Evolutionary conservation across 2,113 vertebrate genomes (phyloP), one percentile per base, ranked within the genome.

Genomic region (Sturnira hondurensis): DNA sequence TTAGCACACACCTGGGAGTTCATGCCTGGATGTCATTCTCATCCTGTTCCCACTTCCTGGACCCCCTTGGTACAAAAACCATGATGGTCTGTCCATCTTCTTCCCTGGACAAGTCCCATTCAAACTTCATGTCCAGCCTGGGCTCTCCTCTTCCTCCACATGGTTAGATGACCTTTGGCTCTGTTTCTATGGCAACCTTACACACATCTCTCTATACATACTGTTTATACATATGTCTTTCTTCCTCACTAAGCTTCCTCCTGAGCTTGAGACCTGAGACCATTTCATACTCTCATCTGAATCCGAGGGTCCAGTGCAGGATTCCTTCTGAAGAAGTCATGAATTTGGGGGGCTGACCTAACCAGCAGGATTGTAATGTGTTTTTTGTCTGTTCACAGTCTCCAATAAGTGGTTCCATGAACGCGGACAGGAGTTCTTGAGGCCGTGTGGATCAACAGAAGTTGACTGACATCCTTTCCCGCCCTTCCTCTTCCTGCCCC

Each of bases 361-460:
- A 41, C 20, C 16, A 36, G 24, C 19, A 74, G 56, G 24, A 17
- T 88, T n/a, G 19, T 96, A 94, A 97, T 54, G 70, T 28, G 84
- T 63, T 89, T 56, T 43, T 45, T 97, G 50, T 97, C 93, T 93
- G 89, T 98, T 95, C 63, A 91, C 98, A 99, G 99, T 99, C 96
- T 99, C 99, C 65, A 99, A 99, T 98, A 99, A 99, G 96, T 99
- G 99, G 99, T 99, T 99, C 97, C 99, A 99, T 0, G 99, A 99
- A 98, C 98, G 99, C 98, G 99, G 99, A 89, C 99, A 99, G 24
- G 99, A 99, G 95, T 99, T 99, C 98, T 98, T 99, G 97, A 99
- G 99, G 97, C 99, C 99, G 3, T 99, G 99, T 97, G 99, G 99
- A 94, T 98, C 99, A 82, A 99, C 99, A 95, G 99, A 99, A 98